Percentiles rank a stretch among this genome's conserved stretches.
Evolutionary conservation across 2,797 vertebrate genomes (phyloP).

Genomic region (Microchirus variegatus): DNA sequence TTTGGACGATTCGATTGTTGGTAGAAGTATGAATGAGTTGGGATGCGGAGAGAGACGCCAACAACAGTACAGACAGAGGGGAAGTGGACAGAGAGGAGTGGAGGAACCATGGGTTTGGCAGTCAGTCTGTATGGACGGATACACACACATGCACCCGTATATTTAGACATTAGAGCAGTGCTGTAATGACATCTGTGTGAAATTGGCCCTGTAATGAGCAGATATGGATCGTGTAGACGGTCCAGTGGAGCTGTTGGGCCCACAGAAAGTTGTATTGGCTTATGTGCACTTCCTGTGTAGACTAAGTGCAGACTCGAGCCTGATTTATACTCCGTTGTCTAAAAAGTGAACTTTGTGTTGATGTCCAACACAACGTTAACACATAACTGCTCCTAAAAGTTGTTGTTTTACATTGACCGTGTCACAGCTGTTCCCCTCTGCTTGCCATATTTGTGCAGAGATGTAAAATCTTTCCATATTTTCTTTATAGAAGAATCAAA

Average conservation of each 20-base stretch:
- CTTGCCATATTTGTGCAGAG: too few species aligned
- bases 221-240: conserved; percentile 24
- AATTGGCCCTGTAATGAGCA: conserved; percentile 14
- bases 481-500: too few species aligned
- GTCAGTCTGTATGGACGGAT: background rate
- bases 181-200: conserved; percentile 25
- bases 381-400: too few species aligned
- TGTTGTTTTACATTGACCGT: too few species aligned
- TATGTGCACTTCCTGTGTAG: background rate
- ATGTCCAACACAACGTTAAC: too few species aligned
- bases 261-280: background rate
- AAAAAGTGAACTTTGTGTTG: too few species aligned
- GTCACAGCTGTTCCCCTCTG: too few species aligned
- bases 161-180: background rate
- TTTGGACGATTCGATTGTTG: conserved; percentile 26
- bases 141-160: conserved; percentile 1
- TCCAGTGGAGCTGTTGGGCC: conserved; percentile 5
- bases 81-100: conserved; percentile 17
- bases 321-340: background rate
- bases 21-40: conserved; percentile 17
- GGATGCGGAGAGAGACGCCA: conserved; percentile 14
- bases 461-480: too few species aligned
- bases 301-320: too few species aligned
- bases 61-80: conserved; percentile 15
- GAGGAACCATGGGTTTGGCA: conserved; percentile 24